A percentile compares a stretch with the other conserved stretches of the same genome.
These are phyloP conservation scores for Heliconius melpomene DNA, from an alignment of 1,140 invertebrate species.

Conservation along the genomic window DNA sequence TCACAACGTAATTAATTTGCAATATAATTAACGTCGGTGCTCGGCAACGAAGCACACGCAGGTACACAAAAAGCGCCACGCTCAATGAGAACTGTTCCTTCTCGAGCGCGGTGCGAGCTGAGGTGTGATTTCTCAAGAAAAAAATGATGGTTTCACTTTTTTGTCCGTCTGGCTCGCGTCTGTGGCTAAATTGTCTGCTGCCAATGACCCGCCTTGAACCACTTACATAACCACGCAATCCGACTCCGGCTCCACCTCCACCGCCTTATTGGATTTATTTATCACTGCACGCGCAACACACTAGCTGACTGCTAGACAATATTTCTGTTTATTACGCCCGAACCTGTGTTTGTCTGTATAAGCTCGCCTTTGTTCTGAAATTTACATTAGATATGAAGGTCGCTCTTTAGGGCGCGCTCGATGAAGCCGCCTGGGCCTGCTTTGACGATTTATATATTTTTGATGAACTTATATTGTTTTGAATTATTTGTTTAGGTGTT, in stretches of 20 bases:
- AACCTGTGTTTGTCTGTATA: not conserved
- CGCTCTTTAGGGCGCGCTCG: not conserved
- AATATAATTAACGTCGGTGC: not conserved
- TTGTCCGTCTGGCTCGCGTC: slow-evolving; percentile 74
- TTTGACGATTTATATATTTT: not conserved
- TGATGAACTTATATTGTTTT: not conserved
- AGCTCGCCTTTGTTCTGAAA: not conserved
- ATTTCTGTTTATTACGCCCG: slow-evolving; percentile 24
- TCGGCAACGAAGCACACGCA: too few species aligned
- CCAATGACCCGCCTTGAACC: slow-evolving; percentile 77
- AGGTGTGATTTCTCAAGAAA: slow-evolving; percentile 57
- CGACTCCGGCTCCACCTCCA: slow-evolving; percentile 37
- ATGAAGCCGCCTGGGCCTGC: not conserved
- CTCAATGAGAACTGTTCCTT: slow-evolving; percentile 35
- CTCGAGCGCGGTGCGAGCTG: slow-evolving; percentile 33
- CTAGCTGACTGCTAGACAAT: slow-evolving; percentile 16
- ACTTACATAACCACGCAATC: slow-evolving; percentile 64
- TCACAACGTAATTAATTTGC: not conserved
- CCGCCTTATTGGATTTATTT: slow-evolving; percentile 40
- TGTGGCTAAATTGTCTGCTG: slow-evolving; percentile 61
- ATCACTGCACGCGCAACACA: not conserved
- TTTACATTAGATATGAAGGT: not conserved
- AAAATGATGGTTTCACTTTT: slow-evolving; percentile 76
- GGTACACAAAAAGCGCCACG: not conserved
- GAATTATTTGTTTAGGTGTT: not conserved